Evolutionary conservation across 2,888 invertebrate genomes (phyloP).

Genomic region (Leuctra nigra): DNA sequence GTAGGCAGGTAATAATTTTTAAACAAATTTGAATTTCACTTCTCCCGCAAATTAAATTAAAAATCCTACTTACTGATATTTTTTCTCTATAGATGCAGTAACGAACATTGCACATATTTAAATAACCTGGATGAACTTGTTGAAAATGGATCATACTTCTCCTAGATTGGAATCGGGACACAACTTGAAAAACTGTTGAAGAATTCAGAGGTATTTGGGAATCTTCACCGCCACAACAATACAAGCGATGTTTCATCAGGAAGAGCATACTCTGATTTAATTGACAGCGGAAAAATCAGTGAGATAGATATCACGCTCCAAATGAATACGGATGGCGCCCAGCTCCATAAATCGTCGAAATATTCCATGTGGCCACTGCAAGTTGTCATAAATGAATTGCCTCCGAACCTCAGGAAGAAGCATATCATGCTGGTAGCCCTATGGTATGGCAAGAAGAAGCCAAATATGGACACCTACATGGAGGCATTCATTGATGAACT

Average conservation of each 20-base stretch:
- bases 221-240: not conserved
- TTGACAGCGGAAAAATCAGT: not conserved
- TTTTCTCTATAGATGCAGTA: too few species aligned
- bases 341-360: not conserved
- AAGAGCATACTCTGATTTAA: not conserved
- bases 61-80: too few species aligned
- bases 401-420: not conserved
- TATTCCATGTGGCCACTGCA: not conserved
- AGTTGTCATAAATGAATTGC: not conserved
- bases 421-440: not conserved
- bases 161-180: not conserved
- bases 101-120: too few species aligned
- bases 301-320: not conserved
- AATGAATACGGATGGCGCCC: not conserved
- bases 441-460: too few species aligned
- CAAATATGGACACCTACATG: too few species aligned
- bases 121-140: too few species aligned
- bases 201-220: not conserved
- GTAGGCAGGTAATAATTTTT: too few species aligned
- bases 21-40: too few species aligned
- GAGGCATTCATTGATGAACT: too few species aligned
- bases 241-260: not conserved
- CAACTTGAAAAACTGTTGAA: not conserved
- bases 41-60: too few species aligned
- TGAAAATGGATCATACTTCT: not conserved